A percentile compares a stretch with the other conserved stretches of the same genome.
These are phyloP conservation scores for Coelopa frigida DNA, from an alignment of 1,140 invertebrate species.

Conservation along the genomic window DNA sequence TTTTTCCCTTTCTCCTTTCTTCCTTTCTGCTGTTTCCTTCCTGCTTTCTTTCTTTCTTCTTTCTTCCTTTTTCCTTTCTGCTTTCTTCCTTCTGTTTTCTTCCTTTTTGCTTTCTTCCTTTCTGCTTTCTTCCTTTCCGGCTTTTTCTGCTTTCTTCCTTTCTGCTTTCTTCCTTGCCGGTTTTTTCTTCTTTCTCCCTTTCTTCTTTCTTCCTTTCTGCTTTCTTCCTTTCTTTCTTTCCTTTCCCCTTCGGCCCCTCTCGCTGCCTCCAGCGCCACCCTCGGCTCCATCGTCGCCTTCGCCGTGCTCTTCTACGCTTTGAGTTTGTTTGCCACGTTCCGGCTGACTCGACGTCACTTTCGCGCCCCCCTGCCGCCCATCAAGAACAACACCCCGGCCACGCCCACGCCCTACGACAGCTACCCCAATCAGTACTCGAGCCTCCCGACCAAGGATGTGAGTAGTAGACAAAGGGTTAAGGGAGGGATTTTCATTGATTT, in stretches of 20 bases:
- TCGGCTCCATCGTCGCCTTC: constrained; percentile 21
- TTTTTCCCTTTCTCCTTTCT: background rate
- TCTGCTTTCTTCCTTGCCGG: too few species aligned
- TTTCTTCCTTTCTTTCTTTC: too few species aligned
- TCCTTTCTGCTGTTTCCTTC: background rate
- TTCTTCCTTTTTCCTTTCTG: too few species aligned
- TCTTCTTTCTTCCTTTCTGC: too few species aligned
- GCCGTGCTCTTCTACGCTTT: constrained; percentile 17
- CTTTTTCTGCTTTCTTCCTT: too few species aligned
- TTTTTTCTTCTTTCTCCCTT: too few species aligned
- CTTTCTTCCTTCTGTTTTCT: too few species aligned
- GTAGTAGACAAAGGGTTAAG: too few species aligned
- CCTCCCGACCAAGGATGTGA: constrained; percentile 67
- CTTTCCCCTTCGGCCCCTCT: constrained; percentile 24
- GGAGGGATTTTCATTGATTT: background rate
- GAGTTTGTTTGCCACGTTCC: constrained; percentile 32
- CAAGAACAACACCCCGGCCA: constrained; percentile 35
- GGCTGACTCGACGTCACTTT: constrained; percentile 22
- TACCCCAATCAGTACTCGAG: constrained; percentile 77
- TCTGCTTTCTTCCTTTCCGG: too few species aligned
- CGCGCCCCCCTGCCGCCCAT: constrained; percentile 20
- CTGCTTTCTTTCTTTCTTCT: too few species aligned
- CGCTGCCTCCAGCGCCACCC: constrained; percentile 22
- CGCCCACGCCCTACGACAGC: constrained; percentile 66
- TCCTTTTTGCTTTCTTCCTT: too few species aligned